A percentile compares a stretch with the other conserved stretches of the same genome.
Conservation (phyloP, 1,140 invertebrate species). For the Sycobia sp. region DNA sequence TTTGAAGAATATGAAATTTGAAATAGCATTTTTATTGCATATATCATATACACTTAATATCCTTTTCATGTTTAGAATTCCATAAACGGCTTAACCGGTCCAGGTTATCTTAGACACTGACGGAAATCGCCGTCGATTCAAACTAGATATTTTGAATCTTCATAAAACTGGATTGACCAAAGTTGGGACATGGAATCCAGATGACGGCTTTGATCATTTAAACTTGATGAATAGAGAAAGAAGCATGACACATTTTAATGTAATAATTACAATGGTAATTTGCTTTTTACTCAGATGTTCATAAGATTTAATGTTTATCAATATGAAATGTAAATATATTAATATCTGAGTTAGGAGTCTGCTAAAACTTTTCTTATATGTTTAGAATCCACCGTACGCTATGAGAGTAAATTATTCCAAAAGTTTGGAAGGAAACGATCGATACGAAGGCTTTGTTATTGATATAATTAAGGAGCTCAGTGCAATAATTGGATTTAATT, state of each 20-base stretch:
- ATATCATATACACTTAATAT: no score
- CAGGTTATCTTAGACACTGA: conserved; percentile 81
- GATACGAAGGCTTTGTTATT: conserved; percentile 79
- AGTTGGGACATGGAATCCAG: conserved; percentile 74
- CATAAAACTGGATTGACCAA: conserved; percentile 68
- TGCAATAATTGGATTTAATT: conserved; percentile 79
- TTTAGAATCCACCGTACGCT: conserved; percentile 79
- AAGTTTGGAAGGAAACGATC: conserved; percentile 74
- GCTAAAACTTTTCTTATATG: no score
- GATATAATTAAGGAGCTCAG: conserved; percentile 78
- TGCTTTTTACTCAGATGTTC: no score
- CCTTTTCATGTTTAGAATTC: conserved; percentile 34
- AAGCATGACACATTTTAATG: conserved; percentile 79
- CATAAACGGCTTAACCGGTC: conserved; percentile 74
- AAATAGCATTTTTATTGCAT: no score
- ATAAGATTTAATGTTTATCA: not conserved
- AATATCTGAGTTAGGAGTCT: no score
- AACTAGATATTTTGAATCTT: conserved; percentile 78
- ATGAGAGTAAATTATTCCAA: conserved; percentile 76
- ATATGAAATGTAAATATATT: not conserved
- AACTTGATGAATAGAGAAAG: conserved; percentile 64
- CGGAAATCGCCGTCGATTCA: conserved; percentile 79
- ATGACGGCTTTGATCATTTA: conserved; percentile 53
- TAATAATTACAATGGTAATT: conserved; percentile 80
- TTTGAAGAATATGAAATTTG: no score